These are phyloP conservation scores for Tiliqua scincoides DNA, from an alignment of 2,113 vertebrate species.

Conservation along the genomic window DNA sequence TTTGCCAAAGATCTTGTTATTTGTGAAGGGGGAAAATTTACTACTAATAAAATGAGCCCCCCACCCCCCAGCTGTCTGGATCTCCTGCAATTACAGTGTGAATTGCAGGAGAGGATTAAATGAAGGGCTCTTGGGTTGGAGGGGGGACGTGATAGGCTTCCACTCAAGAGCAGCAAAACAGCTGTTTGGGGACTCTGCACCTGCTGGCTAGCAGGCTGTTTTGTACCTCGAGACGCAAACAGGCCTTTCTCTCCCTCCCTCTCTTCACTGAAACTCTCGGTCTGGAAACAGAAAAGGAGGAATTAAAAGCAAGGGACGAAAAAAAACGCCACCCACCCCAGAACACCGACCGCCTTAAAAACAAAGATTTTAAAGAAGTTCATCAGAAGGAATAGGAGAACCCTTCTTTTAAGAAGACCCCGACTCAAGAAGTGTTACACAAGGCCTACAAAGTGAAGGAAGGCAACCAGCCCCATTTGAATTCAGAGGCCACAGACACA, in stretches of 20 bases:
- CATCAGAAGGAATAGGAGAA: slow-evolving; percentile 37
- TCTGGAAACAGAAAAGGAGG: slow-evolving; percentile 49
- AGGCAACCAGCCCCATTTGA: slow-evolving; percentile 73
- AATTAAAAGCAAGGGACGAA: slow-evolving; percentile 32
- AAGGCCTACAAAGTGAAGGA: slow-evolving; percentile 47
- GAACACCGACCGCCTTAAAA: not conserved
- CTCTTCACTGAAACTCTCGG: slow-evolving; percentile 64
- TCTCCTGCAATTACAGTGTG: slow-evolving; percentile 88
- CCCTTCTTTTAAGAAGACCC: slow-evolving; percentile 38
- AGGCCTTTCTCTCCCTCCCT: slow-evolving; percentile 66
- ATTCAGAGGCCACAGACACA: slow-evolving; percentile 80
- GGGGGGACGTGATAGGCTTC: slow-evolving; percentile 75
- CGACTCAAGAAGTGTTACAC: not conserved
- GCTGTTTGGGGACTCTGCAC: slow-evolving; percentile 86
- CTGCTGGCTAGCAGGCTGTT: slow-evolving; percentile 86
- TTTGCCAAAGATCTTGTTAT: slow-evolving; percentile 79
- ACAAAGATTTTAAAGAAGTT: slow-evolving; percentile 57
- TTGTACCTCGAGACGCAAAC: slow-evolving; percentile 81
- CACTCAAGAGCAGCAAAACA: slow-evolving; percentile 81
- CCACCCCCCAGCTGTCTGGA: slow-evolving; percentile 70
- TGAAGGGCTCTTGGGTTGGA: slow-evolving; percentile 86
- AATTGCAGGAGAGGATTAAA: slow-evolving; percentile 89
- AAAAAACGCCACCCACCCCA: slow-evolving; percentile 12
- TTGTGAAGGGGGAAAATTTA: slow-evolving; percentile 58
- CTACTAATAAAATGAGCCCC: slow-evolving; percentile 76